Conservation (phyloP, 2,888 invertebrate genomes). For the Nemoura dubitans region DNA sequence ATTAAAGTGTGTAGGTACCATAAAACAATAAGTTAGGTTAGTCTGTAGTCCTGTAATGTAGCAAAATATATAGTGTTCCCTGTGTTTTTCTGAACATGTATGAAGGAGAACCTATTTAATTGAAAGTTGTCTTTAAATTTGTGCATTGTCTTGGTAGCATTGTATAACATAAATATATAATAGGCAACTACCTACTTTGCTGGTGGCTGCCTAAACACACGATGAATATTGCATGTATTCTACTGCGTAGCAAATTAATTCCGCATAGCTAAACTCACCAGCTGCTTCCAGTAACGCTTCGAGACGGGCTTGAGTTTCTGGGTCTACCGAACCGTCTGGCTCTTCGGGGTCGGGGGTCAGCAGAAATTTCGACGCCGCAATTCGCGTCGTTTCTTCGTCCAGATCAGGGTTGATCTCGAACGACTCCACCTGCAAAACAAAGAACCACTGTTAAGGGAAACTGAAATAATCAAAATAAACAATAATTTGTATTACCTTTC, state of each 20-base stretch:
- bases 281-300: slow-evolving; percentile 95
- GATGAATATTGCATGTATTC: neutral
- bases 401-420: slow-evolving; percentile 74
- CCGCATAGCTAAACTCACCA: slow-evolving; percentile 62
- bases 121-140: neutral
- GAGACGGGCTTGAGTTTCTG: slow-evolving; percentile 88
- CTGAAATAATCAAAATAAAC: neutral
- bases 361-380: slow-evolving; percentile 72
- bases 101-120: neutral
- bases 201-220: neutral
- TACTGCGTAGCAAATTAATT: slow-evolving; percentile 7
- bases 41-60: no score
- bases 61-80: no score
- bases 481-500: no score
- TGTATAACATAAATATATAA: neutral
- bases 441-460: slow-evolving; percentile 24
- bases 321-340: slow-evolving; percentile 77
- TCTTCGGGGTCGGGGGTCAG: slow-evolving; percentile 68
- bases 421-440: slow-evolving; percentile 70
- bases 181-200: slow-evolving; percentile 1
- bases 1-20: no score
- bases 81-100: no score
- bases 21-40: no score
- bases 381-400: slow-evolving; percentile 70
- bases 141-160: neutral